phyloP scores from a whole-genome alignment of 2,113 vertebrate species.

The Trichechus manatus region DNA sequence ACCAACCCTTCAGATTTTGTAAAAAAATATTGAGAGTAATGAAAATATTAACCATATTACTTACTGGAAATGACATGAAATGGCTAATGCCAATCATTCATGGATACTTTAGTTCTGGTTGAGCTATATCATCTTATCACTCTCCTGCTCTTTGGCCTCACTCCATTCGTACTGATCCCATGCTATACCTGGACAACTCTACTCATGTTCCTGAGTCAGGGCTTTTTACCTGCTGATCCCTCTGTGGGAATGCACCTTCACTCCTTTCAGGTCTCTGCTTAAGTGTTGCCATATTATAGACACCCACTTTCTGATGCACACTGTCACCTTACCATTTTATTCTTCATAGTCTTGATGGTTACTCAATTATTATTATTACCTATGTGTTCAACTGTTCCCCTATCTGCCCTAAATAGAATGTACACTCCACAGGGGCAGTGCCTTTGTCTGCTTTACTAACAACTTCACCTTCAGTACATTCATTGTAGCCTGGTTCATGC shows the following conservation, averaged over 20 bases:
- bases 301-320: not conserved
- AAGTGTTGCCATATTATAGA: not conserved
- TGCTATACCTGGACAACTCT: not conserved
- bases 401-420: not conserved
- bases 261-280: not conserved
- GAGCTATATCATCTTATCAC: not conserved
- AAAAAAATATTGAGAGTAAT: not conserved
- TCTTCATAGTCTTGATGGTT: not conserved
- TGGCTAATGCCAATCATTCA: not conserved
- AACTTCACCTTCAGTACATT: not conserved
- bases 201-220: not conserved
- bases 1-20: not conserved
- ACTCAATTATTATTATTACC: not conserved
- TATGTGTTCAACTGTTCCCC: not conserved
- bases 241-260: not conserved
- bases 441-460: not conserved
- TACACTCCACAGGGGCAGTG: not conserved
- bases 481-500: not conserved
- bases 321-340: not conserved
- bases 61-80: not conserved
- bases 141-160: not conserved
- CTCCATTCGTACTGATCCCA: not conserved
- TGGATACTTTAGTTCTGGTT: not conserved
- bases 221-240: not conserved
- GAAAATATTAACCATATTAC: not conserved